These are phyloP conservation scores for Dolichotis patagonum DNA, from an alignment of 2,113 vertebrate species.

Conservation along the genomic window DNA sequence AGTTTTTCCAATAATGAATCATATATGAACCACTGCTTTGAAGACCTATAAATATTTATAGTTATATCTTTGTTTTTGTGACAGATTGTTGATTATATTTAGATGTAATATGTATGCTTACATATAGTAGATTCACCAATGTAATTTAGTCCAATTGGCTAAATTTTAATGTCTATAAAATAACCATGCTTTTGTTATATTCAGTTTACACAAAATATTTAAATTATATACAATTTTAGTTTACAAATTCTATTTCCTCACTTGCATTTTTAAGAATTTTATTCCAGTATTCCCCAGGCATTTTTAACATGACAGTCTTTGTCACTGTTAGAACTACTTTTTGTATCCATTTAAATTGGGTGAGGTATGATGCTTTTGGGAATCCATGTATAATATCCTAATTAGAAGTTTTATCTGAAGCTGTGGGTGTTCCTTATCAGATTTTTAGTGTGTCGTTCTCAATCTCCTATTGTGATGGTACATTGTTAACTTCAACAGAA, in stretches of 20 bases:
- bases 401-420: slow-evolving; percentile 1
- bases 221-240: slow-evolving; percentile 7
- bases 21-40: neutral
- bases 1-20: neutral
- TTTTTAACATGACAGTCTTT: neutral
- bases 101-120: neutral
- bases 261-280: slow-evolving; percentile 23
- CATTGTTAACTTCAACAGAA: neutral
- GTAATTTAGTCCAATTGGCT: neutral
- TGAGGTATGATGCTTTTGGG: neutral
- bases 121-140: neutral
- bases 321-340: neutral
- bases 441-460: neutral
- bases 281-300: neutral
- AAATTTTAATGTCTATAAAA: neutral
- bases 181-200: slow-evolving; percentile 14
- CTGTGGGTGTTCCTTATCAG: neutral
- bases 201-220: neutral
- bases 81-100: neutral
- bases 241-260: neutral
- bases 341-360: neutral
- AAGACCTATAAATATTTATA: neutral
- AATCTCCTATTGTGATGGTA: neutral
- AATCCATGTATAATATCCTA: neutral
- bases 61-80: neutral